phyloP scores from a whole-genome alignment of 2,113 vertebrate genomes.

The Salvelinus alpinus region DNA sequence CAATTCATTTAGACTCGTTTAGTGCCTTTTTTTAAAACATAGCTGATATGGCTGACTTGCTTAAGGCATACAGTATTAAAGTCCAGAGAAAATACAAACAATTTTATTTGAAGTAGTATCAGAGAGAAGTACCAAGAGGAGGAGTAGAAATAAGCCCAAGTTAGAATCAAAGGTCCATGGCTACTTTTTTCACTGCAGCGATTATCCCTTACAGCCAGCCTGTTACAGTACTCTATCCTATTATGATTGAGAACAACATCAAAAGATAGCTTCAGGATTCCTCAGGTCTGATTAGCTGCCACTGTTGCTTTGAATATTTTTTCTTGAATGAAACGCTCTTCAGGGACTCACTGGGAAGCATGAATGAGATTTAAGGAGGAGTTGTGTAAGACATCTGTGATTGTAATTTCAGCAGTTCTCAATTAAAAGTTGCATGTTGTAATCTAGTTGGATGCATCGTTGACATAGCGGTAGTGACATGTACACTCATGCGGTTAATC shows the following conservation, averaged over 20 bases:
- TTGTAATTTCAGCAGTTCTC: slow-evolving; percentile 25
- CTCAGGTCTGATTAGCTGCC: slow-evolving; percentile 1
- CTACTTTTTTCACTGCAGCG: neutral
- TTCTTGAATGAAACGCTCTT: neutral
- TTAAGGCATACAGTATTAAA: too few species aligned
- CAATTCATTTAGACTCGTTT: too few species aligned
- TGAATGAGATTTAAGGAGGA: slow-evolving; percentile 26
- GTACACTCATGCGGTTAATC: slow-evolving; percentile 58
- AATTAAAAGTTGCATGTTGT: slow-evolving; percentile 64
- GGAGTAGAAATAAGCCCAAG: neutral
- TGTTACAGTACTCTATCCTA: neutral
- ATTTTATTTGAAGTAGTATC: neutral
- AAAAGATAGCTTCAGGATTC: neutral
- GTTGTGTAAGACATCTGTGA: slow-evolving; percentile 10
- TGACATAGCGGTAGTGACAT: slow-evolving; percentile 49
- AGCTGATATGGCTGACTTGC: too few species aligned
- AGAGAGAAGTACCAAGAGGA: neutral
- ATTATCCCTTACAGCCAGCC: neutral
- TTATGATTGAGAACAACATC: neutral
- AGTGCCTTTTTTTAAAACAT: too few species aligned
- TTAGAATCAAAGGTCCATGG: neutral
- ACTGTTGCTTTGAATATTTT: slow-evolving; percentile 28
- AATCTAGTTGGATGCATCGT: slow-evolving; percentile 48
- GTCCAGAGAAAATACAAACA: neutral
- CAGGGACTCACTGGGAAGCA: slow-evolving; percentile 7